phyloP scores from a whole-genome alignment of 2,888 invertebrate genomes.

The Nymphalis c-album region DNA sequence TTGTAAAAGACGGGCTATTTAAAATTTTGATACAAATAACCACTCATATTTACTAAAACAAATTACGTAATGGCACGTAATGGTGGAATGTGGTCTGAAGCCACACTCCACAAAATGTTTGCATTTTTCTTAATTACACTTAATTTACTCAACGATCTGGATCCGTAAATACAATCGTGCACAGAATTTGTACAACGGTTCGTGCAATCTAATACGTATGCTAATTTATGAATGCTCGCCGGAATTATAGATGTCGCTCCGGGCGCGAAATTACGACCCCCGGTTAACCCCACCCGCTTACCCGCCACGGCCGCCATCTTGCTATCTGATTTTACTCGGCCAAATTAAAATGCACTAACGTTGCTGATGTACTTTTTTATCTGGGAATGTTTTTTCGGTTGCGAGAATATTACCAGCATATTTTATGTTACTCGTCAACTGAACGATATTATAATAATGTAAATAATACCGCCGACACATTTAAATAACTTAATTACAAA shows the following conservation, averaged over 20 bases:
- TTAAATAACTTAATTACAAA: no score
- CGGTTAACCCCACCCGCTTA: slow-evolving; percentile 46
- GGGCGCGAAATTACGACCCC: slow-evolving; percentile 68
- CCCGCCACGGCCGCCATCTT: slow-evolving; percentile 65
- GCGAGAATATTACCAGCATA: background rate
- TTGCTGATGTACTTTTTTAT: slow-evolving; percentile 34
- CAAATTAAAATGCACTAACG: slow-evolving; percentile 58
- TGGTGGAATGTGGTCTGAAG: background rate
- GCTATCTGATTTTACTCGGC: slow-evolving; percentile 59
- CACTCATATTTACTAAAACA: no score
- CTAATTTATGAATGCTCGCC: slow-evolving; percentile 74
- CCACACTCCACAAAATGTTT: background rate
- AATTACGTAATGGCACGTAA: no score
- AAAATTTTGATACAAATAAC: no score
- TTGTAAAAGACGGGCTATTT: background rate
- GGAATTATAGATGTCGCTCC: slow-evolving; percentile 78
- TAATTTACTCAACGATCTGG: slow-evolving; percentile 32
- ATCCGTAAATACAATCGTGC: slow-evolving; percentile 58
- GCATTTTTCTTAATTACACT: slow-evolving; percentile 17
- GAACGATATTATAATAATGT: background rate
- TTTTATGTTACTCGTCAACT: background rate
- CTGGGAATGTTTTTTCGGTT: slow-evolving; percentile 9
- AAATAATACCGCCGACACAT: no score
- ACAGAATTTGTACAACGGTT: slow-evolving; percentile 62
- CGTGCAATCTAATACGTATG: slow-evolving; percentile 77